Base-by-base conservation (phyloP, 2,113 vertebrate species). In the Dryoscopus gambensis region DNA sequence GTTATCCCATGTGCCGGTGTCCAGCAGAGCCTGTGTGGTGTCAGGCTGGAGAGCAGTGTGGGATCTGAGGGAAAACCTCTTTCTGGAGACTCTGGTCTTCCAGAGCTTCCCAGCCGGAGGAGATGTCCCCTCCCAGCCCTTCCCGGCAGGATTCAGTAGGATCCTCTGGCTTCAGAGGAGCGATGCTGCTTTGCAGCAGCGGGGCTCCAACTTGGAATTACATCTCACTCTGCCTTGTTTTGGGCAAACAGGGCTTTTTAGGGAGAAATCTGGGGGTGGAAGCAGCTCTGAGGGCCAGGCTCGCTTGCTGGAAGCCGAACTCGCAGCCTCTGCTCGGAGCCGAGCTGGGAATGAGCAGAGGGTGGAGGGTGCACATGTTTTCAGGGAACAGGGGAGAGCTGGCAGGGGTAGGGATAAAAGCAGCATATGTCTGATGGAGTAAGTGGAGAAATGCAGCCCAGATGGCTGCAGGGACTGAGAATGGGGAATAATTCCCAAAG, bases 361-460 rank as follows among this genome's bases (percentile, higher is more conserved):
- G 15, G 60, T 1, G 46, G n/a, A 86, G 71, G 83, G 35, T 31
- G 83, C 79, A 76, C 33, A 1, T 73, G 92, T 87, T 75, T 77
- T 7, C 55, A 46, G 90, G 67, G 95, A 84, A 5, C 35, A 84
- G 84, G 86, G 68, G 9, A 53, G 95, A 95, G 92, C 95, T 73
- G 86, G 91, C 75, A 53, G 90, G 33, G 53, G 37, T 19, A 27
- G 89, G 64, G 83, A 87, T 94, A 70, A 95, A 89, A 95, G 94
- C 91, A 95, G 59, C 94, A 86, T 47, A 27, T 93, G 96, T 74
- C 80, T 80, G 84, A 62, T 57, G 22, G 89, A 87, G 75, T 50
- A 62, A 52, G 20, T 50, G 80, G 69, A 90, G 96, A 90, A 97
- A 95, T 94, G 92, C 63, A n/a, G 90, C 92, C 95, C 96, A 98